Evolutionary conservation across 2,113 vertebrate genomes (phyloP).

Genomic region (Cyprinodon tularosa): DNA sequence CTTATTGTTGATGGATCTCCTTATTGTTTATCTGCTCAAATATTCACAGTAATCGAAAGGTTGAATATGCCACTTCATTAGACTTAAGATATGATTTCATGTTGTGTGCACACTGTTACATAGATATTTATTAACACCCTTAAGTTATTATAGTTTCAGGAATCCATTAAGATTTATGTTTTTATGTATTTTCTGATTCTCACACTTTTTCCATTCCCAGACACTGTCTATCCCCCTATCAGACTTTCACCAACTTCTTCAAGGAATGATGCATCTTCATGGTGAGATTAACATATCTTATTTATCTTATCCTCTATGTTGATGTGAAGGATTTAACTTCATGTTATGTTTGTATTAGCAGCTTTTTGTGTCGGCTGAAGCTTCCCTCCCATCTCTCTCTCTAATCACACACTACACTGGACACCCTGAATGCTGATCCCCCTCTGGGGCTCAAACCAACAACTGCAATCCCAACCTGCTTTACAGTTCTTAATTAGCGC

Average conservation of each 20-base stretch:
- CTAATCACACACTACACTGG: conserved; percentile 71
- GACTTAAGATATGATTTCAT: too few relatives aligned
- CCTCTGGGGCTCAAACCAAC: conserved; percentile 72
- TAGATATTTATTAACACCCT: too few relatives aligned
- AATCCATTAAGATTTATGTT: too few relatives aligned
- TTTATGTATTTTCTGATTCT: too few relatives aligned
- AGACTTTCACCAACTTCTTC: not conserved
- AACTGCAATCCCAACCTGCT: conserved; percentile 69
- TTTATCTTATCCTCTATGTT: not conserved
- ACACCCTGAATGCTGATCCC: conserved; percentile 68
- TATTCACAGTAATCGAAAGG: not conserved
- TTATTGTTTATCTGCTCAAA: not conserved
- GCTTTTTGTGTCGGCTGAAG: conserved; percentile 52
- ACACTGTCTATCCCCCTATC: not conserved
- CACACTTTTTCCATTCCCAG: too few relatives aligned
- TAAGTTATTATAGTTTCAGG: too few relatives aligned
- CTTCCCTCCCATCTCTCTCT: conserved; percentile 42
- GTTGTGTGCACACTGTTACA: too few relatives aligned
- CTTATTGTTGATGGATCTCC: not conserved
- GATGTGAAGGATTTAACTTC: not conserved
- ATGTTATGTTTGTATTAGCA: conserved; percentile 54
- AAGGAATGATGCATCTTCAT: not conserved
- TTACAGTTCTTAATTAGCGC: conserved; percentile 73
- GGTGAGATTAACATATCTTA: not conserved
- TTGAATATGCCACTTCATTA: not conserved